Conservation (phyloP, 2,113 vertebrate species). For the Seriola dumerili region DNA sequence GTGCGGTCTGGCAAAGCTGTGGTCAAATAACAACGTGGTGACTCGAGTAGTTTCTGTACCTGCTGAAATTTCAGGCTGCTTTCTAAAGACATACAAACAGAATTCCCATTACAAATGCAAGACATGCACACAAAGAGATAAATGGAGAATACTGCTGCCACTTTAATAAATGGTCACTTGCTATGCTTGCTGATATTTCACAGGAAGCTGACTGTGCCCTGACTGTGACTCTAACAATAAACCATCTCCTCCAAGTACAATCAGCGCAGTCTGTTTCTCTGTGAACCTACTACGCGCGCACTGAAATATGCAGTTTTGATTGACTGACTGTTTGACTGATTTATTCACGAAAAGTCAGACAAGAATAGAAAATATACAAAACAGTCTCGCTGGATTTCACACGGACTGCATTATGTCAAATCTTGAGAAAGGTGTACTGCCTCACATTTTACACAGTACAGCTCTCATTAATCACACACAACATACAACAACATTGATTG, state of each 20-base stretch:
- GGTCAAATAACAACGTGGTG: not conserved
- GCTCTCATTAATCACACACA: not conserved
- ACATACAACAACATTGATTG: not conserved
- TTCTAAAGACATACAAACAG: not conserved
- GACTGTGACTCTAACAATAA: not conserved
- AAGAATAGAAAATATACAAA: not conserved
- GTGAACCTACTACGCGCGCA: not conserved
- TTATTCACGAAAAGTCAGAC: not conserved
- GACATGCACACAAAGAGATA: not conserved
- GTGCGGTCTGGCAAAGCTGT: not conserved
- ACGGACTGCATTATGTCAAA: not conserved
- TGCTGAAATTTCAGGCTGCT: not conserved
- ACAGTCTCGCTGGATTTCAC: not conserved
- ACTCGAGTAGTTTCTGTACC: not conserved
- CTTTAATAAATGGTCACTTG: constrained; percentile 1
- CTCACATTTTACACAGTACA: not conserved
- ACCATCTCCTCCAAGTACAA: not conserved
- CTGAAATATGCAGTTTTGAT: not conserved
- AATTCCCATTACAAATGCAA: not conserved
- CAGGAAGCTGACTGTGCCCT: not conserved
- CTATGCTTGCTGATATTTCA: constrained; percentile 5
- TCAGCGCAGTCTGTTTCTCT: not conserved
- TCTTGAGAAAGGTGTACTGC: not conserved
- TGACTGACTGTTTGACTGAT: not conserved
- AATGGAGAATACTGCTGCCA: constrained; percentile 15